Percentiles rank a stretch among this genome's conserved stretches.
Evolutionary conservation across 1,140 invertebrate genomes (phyloP).

Genomic region (Leptestheria dahalacensis): DNA sequence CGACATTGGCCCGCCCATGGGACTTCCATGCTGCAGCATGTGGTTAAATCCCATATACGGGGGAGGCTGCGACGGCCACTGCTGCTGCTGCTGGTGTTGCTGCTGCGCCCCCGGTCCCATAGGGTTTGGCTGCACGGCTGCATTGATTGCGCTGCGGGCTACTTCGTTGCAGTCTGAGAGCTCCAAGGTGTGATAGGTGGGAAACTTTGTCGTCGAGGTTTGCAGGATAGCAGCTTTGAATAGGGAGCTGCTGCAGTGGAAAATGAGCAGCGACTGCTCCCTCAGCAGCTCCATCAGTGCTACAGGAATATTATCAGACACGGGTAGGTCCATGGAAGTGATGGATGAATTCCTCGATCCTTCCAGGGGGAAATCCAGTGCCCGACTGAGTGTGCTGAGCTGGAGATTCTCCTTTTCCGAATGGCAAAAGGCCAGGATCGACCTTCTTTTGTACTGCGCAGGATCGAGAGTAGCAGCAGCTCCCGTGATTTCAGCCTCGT

Average conservation of each 20-base stretch:
- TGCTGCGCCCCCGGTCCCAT: neutral
- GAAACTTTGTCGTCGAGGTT: neutral
- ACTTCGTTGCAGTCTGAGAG: constrained; percentile 65
- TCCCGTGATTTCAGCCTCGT: constrained; percentile 90
- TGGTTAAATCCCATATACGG: constrained; percentile 1
- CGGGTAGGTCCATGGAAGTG: constrained; percentile 20
- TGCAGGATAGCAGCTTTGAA: constrained; percentile 38
- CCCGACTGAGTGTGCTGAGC: neutral
- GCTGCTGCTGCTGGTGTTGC: constrained; percentile 6
- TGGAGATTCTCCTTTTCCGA: neutral
- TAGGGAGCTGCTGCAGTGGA: constrained; percentile 50
- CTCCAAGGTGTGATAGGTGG: constrained; percentile 36
- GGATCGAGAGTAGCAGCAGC: constrained; percentile 7
- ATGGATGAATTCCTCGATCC: constrained; percentile 21
- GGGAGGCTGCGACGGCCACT: constrained; percentile 2
- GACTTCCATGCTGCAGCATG: neutral
- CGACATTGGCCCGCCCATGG: neutral
- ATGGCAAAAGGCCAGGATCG: constrained; percentile 1
- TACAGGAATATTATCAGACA: constrained; percentile 38
- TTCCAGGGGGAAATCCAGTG: constrained; percentile 6
- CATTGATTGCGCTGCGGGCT: constrained; percentile 25
- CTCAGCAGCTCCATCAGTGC: constrained; percentile 58
- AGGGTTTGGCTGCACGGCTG: constrained; percentile 35
- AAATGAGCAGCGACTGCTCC: constrained; percentile 62
- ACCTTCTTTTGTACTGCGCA: neutral